Evolutionary conservation across 2,888 invertebrate species (phyloP).

Genomic region (Agrotis puta): DNA sequence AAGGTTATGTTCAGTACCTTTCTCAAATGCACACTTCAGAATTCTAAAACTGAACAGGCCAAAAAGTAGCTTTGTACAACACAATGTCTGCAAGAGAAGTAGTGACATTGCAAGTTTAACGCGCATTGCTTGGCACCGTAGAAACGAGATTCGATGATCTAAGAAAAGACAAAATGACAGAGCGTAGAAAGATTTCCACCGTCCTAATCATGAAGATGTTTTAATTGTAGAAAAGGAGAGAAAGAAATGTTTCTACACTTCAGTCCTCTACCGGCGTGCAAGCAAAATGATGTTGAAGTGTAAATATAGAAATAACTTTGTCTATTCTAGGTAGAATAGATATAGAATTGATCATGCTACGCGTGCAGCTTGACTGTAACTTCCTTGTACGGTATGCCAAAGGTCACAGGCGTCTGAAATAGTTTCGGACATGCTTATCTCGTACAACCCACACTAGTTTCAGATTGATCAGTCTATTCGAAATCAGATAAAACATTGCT

Average conservation of each 20-base stretch:
- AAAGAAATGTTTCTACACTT: too few relatives aligned
- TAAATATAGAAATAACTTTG: too few relatives aligned
- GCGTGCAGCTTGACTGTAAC: constrained; percentile 1
- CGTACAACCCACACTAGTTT: not conserved
- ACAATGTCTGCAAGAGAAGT: not conserved
- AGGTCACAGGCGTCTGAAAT: constrained; percentile 26
- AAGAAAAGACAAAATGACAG: too few relatives aligned
- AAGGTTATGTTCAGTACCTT: not conserved
- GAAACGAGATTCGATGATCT: too few relatives aligned
- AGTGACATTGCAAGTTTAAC: not conserved
- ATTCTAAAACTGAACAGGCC: not conserved
- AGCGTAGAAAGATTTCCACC: too few relatives aligned
- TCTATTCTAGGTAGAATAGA: too few relatives aligned
- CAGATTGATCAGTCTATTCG: constrained; percentile 6
- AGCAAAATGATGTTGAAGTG: too few relatives aligned
- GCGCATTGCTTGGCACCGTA: too few relatives aligned
- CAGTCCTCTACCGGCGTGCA: too few relatives aligned
- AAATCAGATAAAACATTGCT: constrained; percentile 1
- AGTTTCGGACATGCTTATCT: not conserved
- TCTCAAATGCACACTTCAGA: constrained; percentile 2
- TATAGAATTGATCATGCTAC: too few relatives aligned
- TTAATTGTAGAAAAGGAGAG: too few relatives aligned
- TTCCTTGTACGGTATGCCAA: constrained; percentile 2
- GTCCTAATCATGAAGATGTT: too few relatives aligned
- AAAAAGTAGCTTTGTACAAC: constrained; percentile 9